Base-by-base conservation (phyloP, 2,888 invertebrate genomes). In the Stenolophus ochropezus region DNA sequence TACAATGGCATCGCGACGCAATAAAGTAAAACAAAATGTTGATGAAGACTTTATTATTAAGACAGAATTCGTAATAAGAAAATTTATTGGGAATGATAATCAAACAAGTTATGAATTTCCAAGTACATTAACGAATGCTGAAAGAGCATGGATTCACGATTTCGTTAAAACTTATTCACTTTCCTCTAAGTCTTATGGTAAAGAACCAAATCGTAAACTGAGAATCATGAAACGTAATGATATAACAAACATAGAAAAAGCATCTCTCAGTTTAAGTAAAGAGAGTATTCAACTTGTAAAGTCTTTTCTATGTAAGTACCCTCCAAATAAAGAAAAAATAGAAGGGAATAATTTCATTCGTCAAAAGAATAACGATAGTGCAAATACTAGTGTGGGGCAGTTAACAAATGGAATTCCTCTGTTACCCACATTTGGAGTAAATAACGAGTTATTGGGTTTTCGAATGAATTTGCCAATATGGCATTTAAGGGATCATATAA, bases 141-240 rank as follows among this genome's bases (percentile, higher is more conserved):
- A 97, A 88, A 91, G 97, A 84, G 95, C 94, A 8, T 96, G 95
- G 86, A 92, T 97, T 83, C 96, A 96, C 87, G 91, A 93, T 83
- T 91, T 94, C 25, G 94, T 94, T 53, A 91, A 91, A 65, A 91
- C 92, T 83, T 89, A 94, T 83, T 95, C 95, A 4, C 89, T 96
- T 27, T 94, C 94, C 86, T 95, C 96, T 1, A 95, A 94, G 89
- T 96, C 96, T 85, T 91, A 94, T 90, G 96, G 96, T 91, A 95
- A 92, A 90, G 92, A 89, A 82, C 88, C 88, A 0, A 84, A 87
- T 69, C 82, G 86, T 25, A 76, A 73, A 14, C 71, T 86, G 20
- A 83, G 82, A n/a, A 83, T 49, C 16, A 51, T 49, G 4, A 77
- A 56, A 23, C 51, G 58, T 14, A 83, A 81, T 0, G 83, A 84